A percentile compares a stretch with the other conserved stretches of the same genome.
Conservation (phyloP, 2,888 invertebrate genomes). For the Elysia crispata region DNA sequence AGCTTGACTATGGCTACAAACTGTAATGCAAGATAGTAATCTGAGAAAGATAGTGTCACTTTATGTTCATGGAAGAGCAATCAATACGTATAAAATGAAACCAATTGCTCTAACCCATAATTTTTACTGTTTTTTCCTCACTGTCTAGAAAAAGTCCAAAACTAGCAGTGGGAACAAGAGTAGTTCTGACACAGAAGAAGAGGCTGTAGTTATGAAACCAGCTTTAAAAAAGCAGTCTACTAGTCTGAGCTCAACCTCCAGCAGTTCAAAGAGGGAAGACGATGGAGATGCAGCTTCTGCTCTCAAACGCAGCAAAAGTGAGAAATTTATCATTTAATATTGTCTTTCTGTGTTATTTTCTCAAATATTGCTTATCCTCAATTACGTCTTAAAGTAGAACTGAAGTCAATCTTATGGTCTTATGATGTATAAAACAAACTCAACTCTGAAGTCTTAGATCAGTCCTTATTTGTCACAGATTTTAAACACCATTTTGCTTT, state of each 20-base stretch:
- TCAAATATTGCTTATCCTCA: background rate
- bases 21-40: too few relatives aligned
- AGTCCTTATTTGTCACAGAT: too few relatives aligned
- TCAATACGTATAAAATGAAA: too few relatives aligned
- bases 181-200: slow-evolving; percentile 53
- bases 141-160: slow-evolving; percentile 52
- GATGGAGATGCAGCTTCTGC: slow-evolving; percentile 17
- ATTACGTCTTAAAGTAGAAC: too few relatives aligned
- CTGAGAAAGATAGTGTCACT: too few relatives aligned
- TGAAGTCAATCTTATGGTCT: too few relatives aligned
- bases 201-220: slow-evolving; percentile 45
- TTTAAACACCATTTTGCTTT: too few relatives aligned
- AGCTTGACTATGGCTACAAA: too few relatives aligned
- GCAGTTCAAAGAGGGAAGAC: slow-evolving; percentile 49
- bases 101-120: too few relatives aligned
- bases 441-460: too few relatives aligned
- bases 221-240: slow-evolving; percentile 67
- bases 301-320: slow-evolving; percentile 38
- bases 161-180: background rate
- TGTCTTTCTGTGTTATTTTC: background rate
- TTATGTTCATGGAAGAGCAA: too few relatives aligned
- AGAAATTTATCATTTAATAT: background rate
- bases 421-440: too few relatives aligned
- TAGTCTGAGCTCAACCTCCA: slow-evolving; percentile 59
- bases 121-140: slow-evolving; percentile 15